Evolutionary conservation across 2,113 vertebrate species (phyloP).

Genomic region (Halichoeres trimaculatus): DNA sequence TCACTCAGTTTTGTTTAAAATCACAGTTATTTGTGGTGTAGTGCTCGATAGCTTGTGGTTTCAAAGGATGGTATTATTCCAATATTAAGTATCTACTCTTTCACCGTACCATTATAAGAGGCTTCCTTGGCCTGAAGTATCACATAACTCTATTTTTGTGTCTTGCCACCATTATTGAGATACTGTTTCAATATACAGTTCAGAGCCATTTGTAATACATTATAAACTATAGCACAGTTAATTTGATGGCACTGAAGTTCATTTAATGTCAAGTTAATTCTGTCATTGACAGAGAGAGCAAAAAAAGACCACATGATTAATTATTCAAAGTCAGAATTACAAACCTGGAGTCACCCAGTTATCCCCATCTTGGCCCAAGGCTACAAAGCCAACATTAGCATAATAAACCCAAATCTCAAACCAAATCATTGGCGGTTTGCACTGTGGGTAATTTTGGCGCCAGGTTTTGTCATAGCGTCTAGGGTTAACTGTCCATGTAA

Average conservation of each 20-base stretch:
- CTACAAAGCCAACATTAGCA: background rate
- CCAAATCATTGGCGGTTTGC: background rate
- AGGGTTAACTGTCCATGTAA: background rate
- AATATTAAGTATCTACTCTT: conserved; percentile 70
- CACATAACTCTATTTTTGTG: conserved; percentile 48
- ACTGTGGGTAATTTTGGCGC: conserved; percentile 7
- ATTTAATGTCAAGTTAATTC: background rate
- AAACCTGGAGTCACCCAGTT: background rate
- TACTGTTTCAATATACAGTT: conserved; percentile 38
- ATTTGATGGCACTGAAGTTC: conserved; percentile 2
- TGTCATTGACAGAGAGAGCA: background rate
- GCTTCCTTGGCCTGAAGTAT: conserved; percentile 66
- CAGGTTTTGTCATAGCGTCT: background rate
- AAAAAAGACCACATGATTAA: background rate
- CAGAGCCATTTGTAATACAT: background rate
- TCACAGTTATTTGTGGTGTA: conserved; percentile 70
- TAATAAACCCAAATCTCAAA: background rate
- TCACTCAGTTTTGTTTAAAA: conserved; percentile 51
- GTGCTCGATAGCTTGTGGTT: conserved; percentile 63
- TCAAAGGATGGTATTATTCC: conserved; percentile 66
- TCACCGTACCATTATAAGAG: conserved; percentile 70
- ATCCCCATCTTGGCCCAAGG: background rate
- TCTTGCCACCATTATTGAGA: conserved; percentile 30
- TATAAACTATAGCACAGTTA: background rate
- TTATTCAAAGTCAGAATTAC: background rate